phyloP scores from a whole-genome alignment of 2,113 vertebrate genomes.

The Ceuthmochares aereus region DNA sequence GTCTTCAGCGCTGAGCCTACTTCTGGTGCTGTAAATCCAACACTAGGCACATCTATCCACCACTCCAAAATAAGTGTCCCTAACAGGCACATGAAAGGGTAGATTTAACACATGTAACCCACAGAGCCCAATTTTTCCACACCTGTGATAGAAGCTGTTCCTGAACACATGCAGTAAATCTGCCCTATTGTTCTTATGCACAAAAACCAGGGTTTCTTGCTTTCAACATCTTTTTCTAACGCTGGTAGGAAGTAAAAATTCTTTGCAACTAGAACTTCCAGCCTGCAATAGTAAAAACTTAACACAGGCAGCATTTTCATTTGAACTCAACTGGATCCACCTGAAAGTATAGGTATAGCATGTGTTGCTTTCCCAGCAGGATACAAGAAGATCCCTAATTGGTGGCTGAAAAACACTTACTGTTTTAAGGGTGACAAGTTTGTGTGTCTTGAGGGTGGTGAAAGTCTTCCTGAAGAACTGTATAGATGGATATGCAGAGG shows the following conservation, averaged over 20 bases:
- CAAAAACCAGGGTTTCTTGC: neutral
- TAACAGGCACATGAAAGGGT: neutral
- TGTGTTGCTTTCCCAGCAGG: neutral
- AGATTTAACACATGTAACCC: neutral
- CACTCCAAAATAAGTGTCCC: neutral
- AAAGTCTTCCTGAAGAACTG: neutral
- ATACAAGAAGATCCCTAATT: neutral
- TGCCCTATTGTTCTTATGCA: neutral
- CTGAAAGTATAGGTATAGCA: neutral
- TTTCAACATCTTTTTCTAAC: neutral
- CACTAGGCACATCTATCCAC: neutral
- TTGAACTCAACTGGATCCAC: neutral
- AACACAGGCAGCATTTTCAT: neutral
- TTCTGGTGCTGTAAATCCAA: neutral
- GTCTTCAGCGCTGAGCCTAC: neutral
- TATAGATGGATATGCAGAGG: no score
- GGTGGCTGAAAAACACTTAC: fast-evolving
- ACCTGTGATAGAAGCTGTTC: neutral
- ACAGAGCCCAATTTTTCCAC: neutral
- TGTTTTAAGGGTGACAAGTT: neutral
- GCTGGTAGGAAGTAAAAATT: neutral
- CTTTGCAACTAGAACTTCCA: neutral
- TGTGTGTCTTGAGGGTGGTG: fast-evolving
- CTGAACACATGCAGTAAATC: neutral
- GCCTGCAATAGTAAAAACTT: neutral